Base-by-base conservation (phyloP, 2,888 invertebrate genomes). In the Hedya salicella region DNA sequence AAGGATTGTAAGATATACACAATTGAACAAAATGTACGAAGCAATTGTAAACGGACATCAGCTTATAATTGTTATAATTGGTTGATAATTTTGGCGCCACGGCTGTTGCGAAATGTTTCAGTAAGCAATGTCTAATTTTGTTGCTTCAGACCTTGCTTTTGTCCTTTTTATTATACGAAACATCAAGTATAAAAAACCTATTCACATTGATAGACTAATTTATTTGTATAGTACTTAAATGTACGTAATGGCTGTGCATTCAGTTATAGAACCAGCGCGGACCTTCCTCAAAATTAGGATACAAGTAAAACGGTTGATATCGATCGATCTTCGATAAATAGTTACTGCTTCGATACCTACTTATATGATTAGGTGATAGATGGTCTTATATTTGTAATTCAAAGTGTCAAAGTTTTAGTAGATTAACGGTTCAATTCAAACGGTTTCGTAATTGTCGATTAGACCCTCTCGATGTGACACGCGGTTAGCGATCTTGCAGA, bases 31-130 rank as follows among this genome's bases (percentile, higher is more conserved):
- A 66, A 66, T 66, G 17, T 65, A 61, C 46, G 39, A 61, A 53
- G 54, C 61, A 66, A 60, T 60, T 60, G 30, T 59, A 54, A 60
- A 66, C 49, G 61, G 48, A 54, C 61, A 36, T 61, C 46, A 54
- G 21, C 6, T 49, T 61, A 61, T 52, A 66, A 61, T 66, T 60
- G 46, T 60, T 32, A 48, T 61, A 66, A 66, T 66, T 66, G 61
- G 14, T 32, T 36, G 66, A 60, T 60, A 53, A 56, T 49, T 50
- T 64, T 50, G 64, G 49, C 60, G 49, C 21, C 57, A 56, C 16
- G 56, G 46, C 32, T 11, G 16, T 57, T 57, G 57, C 30, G 46
- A 46, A 57, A 57, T 42, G 32, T 46, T 57, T 17, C n/a, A 44
- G 30, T 57, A 17, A 32, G 32, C 46, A 19, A 17, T 17, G 44